These are phyloP conservation scores for Anarrhichthys ocellatus DNA, from an alignment of 2,113 vertebrate species.

Conservation along the genomic window DNA sequence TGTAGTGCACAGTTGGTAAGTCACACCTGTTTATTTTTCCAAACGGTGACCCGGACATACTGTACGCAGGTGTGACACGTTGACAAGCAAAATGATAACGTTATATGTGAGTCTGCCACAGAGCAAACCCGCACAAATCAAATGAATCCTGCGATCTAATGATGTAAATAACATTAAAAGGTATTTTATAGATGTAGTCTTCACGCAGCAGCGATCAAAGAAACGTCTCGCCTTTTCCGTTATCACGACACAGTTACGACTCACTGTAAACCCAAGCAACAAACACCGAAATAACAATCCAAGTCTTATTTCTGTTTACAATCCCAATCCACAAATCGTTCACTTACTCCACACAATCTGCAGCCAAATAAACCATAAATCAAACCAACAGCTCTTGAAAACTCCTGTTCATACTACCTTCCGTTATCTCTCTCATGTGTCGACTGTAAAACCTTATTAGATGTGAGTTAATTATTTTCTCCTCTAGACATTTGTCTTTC, in stretches of 20 bases:
- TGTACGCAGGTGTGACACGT: constrained; percentile 60
- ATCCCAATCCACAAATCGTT: neutral
- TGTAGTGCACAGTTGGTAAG: constrained; percentile 16
- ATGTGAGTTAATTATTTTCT: constrained; percentile 52
- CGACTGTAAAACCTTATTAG: neutral
- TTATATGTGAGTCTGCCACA: neutral
- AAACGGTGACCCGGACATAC: constrained; percentile 44
- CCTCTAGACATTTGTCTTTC: constrained; percentile 31
- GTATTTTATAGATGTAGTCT: neutral
- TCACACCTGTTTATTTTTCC: constrained; percentile 68
- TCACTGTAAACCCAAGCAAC: constrained; percentile 1
- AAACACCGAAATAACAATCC: neutral
- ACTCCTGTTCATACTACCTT: neutral
- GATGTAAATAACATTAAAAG: neutral
- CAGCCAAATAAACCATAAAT: constrained; percentile 6
- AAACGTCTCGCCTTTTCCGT: neutral
- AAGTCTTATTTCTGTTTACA: neutral
- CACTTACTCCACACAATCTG: constrained; percentile 6
- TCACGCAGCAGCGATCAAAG: neutral
- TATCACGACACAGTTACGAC: neutral
- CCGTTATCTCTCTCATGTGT: neutral
- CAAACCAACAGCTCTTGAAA: neutral
- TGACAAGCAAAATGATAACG: constrained; percentile 8
- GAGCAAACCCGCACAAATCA: neutral
- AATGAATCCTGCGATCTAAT: neutral